Evolutionary conservation across 2,113 vertebrate genomes (phyloP).

Genomic region (Larimichthys polyactis): DNA sequence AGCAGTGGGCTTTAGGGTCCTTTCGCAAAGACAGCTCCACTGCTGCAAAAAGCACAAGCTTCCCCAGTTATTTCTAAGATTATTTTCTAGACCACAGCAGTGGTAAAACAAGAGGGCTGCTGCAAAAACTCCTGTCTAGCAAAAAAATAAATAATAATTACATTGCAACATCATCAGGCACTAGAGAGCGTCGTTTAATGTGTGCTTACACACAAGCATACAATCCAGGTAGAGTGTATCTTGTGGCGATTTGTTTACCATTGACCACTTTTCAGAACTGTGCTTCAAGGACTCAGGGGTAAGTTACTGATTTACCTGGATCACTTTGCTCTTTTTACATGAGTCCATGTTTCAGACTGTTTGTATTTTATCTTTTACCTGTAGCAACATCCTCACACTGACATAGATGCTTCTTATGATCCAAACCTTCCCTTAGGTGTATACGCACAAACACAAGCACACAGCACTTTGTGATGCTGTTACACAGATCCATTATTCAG

Average conservation of each 20-base stretch:
- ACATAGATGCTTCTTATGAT: neutral
- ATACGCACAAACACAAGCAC: neutral
- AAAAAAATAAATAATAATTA: neutral
- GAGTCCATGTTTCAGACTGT: neutral
- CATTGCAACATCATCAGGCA: neutral
- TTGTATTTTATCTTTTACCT: conserved; percentile 29
- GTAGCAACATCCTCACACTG: conserved; percentile 10
- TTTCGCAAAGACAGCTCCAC: conserved; percentile 2
- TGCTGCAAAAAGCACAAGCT: neutral
- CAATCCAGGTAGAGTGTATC: neutral
- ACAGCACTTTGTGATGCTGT: conserved; percentile 6
- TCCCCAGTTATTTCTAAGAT: neutral
- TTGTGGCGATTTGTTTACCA: neutral
- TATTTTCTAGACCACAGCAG: neutral
- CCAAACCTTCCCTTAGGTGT: neutral
- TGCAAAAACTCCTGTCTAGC: neutral
- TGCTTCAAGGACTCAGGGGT: neutral
- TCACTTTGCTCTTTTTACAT: neutral
- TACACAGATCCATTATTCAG: conserved; percentile 36
- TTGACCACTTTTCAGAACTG: neutral
- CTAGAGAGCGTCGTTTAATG: neutral
- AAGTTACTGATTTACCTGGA: neutral
- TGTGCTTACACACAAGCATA: neutral
- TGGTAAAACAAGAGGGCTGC: neutral
- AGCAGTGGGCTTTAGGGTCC: conserved; percentile 4